Conservation (phyloP, 1,140 invertebrate species). For the Sinella curviseta region DNA sequence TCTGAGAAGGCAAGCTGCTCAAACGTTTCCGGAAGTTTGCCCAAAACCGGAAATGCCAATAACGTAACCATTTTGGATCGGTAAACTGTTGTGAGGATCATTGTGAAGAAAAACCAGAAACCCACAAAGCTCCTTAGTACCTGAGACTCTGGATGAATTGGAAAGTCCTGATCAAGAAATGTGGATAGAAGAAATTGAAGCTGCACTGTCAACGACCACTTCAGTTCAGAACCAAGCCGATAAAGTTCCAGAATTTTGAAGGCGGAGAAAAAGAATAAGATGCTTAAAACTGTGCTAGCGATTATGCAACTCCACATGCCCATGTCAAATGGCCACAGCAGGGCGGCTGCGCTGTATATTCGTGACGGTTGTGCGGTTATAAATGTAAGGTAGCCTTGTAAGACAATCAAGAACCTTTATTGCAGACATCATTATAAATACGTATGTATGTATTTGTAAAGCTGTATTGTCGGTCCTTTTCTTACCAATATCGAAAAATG, state of each 20-base stretch:
- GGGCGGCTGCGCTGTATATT: background rate
- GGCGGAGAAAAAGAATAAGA: background rate
- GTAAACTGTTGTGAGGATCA: background rate
- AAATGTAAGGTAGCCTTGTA: slow-evolving; percentile 2
- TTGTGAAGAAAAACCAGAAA: background rate
- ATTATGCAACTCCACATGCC: slow-evolving; percentile 24
- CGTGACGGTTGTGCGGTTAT: background rate
- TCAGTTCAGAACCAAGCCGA: background rate
- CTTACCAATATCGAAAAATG: background rate
- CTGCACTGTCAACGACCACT: background rate
- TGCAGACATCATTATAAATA: background rate
- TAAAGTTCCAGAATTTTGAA: background rate
- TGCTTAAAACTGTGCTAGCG: background rate
- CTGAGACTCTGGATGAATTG: background rate
- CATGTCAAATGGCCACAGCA: slow-evolving; percentile 34
- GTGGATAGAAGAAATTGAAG: background rate
- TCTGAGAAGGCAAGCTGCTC: background rate
- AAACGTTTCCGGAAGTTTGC: background rate
- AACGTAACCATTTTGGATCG: background rate
- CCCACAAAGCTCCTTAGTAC: background rate
- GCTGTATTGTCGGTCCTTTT: too few relatives aligned
- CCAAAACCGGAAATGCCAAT: too few relatives aligned
- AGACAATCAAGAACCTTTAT: too few relatives aligned
- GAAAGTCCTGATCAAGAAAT: background rate
- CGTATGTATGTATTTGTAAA: background rate